Evolutionary conservation across 2,888 invertebrate genomes (phyloP).

Genomic region (Arctia plantaginis): DNA sequence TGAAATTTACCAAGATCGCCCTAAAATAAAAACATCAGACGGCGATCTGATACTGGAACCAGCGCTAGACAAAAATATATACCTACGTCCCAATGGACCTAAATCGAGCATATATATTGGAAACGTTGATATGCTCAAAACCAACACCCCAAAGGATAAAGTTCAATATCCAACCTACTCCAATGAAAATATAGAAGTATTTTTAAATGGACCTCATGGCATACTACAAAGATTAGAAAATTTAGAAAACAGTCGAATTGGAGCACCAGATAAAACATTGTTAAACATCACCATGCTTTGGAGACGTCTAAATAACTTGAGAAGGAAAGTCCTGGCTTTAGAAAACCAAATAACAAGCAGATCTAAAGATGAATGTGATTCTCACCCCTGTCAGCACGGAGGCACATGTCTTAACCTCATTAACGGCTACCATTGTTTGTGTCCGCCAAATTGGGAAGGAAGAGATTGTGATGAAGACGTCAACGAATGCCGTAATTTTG

Average conservation of each 20-base stretch:
- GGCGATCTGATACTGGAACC: conserved; percentile 94
- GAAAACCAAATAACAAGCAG: conserved; percentile 77
- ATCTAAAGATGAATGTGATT: conserved; percentile 88
- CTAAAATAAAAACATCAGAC: conserved; percentile 85
- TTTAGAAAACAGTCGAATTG: conserved; percentile 75
- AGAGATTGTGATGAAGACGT: conserved; percentile 91
- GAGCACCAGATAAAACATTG: conserved; percentile 43
- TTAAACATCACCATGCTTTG: conserved; percentile 64
- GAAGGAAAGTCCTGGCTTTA: conserved; percentile 74
- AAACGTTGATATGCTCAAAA: conserved; percentile 87
- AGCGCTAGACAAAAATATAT: conserved; percentile 92
- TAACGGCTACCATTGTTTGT: conserved; percentile 91
- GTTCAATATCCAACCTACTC: conserved; percentile 34
- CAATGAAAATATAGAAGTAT: conserved; percentile 47
- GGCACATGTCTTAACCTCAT: conserved; percentile 92
- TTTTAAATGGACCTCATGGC: conserved; percentile 55
- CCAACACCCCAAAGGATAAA: conserved; percentile 64
- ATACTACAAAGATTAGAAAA: conserved; percentile 65
- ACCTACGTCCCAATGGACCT: conserved; percentile 89
- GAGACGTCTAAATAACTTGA: conserved; percentile 66
- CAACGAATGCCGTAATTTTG: conserved; percentile 93
- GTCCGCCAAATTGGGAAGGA: conserved; percentile 91
- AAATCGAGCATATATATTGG: conserved; percentile 90
- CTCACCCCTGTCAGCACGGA: conserved; percentile 93
- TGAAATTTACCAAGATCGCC: conserved; percentile 88